Evolutionary conservation across 1,140 invertebrate genomes (phyloP).

Genomic region (Bacillus rossius): DNA sequence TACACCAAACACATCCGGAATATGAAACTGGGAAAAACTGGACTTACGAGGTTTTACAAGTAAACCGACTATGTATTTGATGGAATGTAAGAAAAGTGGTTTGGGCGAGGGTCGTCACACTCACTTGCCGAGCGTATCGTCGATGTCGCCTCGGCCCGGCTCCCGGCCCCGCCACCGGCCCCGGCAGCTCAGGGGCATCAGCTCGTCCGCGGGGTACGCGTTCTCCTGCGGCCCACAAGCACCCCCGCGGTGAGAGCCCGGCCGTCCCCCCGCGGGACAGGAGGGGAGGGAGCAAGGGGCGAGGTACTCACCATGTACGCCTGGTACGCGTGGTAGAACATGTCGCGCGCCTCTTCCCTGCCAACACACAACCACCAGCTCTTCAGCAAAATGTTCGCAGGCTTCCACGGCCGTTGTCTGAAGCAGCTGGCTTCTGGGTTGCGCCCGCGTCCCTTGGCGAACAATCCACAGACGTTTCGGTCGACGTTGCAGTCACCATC

Average conservation of each 20-base stretch:
- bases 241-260: neutral
- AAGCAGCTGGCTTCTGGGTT: too few relatives aligned
- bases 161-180: slow-evolving; percentile 84
- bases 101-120: too few relatives aligned
- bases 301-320: slow-evolving; percentile 78
- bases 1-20: too few relatives aligned
- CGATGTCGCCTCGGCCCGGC: slow-evolving; percentile 88
- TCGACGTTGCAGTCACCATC: too few relatives aligned
- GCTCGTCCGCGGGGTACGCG: slow-evolving; percentile 96
- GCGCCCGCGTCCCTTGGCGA: too few relatives aligned
- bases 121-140: slow-evolving; percentile 95
- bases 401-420: too few relatives aligned
- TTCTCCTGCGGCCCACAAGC: slow-evolving; percentile 54
- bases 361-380: slow-evolving; percentile 32
- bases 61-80: too few relatives aligned
- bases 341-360: slow-evolving; percentile 82
- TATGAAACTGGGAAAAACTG: too few relatives aligned
- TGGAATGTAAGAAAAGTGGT: too few relatives aligned
- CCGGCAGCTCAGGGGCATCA: slow-evolving; percentile 95
- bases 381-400: too few relatives aligned
- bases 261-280: neutral
- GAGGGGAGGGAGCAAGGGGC: neutral
- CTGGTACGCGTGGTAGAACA: slow-evolving; percentile 97
- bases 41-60: too few relatives aligned
- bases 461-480: too few relatives aligned